Conservation (phyloP, 2,113 vertebrate species). For the Ptilonorhynchus violaceus region DNA sequence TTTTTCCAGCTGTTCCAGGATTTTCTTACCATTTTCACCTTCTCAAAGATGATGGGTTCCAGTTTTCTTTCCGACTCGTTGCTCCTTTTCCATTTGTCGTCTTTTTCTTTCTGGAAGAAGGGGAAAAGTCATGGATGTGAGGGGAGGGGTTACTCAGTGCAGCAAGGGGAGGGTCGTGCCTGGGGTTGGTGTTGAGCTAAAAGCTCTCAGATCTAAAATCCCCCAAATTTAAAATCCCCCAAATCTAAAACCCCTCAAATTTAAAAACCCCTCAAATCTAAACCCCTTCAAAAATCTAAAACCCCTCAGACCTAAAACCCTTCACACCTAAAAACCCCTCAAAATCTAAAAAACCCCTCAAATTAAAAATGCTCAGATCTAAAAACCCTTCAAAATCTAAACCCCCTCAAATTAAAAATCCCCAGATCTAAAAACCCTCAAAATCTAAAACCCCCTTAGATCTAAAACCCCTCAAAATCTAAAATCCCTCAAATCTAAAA, state of each 20-base stretch:
- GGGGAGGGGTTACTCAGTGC: neutral
- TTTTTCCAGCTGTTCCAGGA: accelerated
- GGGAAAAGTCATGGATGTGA: neutral
- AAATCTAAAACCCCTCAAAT: neutral
- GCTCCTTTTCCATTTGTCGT: constrained; percentile 82
- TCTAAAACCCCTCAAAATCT: no score
- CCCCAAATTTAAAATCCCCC: no score
- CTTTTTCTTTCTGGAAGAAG: constrained; percentile 84
- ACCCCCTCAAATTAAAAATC: neutral
- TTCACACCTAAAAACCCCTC: neutral
- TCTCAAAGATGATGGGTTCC: constrained; percentile 92
- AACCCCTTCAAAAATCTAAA: no score
- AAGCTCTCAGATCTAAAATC: neutral
- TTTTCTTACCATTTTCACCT: constrained; percentile 90
- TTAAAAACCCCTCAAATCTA: neutral
- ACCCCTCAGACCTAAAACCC: no score
- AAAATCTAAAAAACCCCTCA: neutral
- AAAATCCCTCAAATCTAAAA: no score
- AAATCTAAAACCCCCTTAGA: no score
- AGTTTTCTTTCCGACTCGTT: constrained; percentile 81
- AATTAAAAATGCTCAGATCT: no score
- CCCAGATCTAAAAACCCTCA: neutral
- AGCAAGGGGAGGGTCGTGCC: accelerated
- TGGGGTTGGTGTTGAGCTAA: neutral
- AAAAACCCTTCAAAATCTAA: neutral